A percentile compares a stretch with the other conserved stretches of the same genome.
Conservation (phyloP, 2,113 vertebrate genomes). For the Coracopsis vasa region DNA sequence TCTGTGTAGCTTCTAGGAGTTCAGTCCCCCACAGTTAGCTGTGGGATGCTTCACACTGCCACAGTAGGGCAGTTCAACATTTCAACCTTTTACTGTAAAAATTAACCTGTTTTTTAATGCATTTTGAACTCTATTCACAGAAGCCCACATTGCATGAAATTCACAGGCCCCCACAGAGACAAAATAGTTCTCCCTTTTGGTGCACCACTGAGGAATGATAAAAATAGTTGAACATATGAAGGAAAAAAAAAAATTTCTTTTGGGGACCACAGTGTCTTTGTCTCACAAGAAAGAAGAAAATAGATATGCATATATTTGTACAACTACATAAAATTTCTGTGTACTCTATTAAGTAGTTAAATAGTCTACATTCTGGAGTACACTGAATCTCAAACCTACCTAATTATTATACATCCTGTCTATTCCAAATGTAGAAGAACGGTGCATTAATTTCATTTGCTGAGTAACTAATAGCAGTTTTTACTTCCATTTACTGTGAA, state of each 20-base stretch:
- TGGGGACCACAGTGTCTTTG: not conserved
- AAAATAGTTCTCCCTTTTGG: conserved; percentile 41
- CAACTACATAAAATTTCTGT: not conserved
- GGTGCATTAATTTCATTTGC: not conserved
- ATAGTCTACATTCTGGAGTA: not conserved
- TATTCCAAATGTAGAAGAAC: not conserved
- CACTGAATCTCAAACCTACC: not conserved
- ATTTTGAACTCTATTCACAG: conserved; percentile 29
- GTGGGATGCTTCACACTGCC: not conserved
- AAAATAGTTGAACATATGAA: conserved; percentile 18
- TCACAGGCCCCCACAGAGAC: not conserved
- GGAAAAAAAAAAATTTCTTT: not conserved
- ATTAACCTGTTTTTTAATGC: conserved; percentile 42
- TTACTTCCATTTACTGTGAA: not conserved
- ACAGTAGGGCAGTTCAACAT: conserved; percentile 11
- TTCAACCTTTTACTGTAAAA: conserved; percentile 33
- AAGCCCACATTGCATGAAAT: conserved; percentile 22
- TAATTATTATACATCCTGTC: not conserved
- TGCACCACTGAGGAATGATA: conserved; percentile 4
- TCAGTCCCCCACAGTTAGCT: not conserved
- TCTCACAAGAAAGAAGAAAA: not conserved
- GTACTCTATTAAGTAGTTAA: not conserved
- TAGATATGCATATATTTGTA: not conserved
- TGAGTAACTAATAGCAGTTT: not conserved
- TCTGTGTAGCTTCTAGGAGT: not conserved